Evolutionary conservation across 2,797 vertebrate genomes (phyloP).

Genomic region (Sebastes vulpes): DNA sequence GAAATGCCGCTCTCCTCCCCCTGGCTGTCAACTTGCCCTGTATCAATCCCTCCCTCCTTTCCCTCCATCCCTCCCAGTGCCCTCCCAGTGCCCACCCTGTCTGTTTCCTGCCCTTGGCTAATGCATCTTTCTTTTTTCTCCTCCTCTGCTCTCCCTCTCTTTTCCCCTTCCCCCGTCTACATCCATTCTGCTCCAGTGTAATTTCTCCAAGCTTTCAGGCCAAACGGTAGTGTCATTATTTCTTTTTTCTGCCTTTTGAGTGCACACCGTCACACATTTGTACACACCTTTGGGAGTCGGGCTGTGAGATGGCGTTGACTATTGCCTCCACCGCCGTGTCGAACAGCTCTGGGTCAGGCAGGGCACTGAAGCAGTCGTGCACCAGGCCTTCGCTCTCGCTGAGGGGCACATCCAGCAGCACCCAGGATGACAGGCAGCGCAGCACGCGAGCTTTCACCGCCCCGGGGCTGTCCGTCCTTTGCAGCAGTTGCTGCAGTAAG

Average conservation of each 20-base stretch:
- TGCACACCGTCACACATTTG: not conserved
- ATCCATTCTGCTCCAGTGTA: not conserved
- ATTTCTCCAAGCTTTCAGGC: conserved; percentile 9
- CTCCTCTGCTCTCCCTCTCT: not conserved
- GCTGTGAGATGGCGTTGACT: conserved; percentile 98
- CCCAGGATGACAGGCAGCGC: conserved; percentile 99
- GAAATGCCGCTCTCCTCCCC: conserved; percentile 77
- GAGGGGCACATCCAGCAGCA: conserved; percentile 95
- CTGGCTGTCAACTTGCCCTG: conserved; percentile 72
- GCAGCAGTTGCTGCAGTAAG: conserved; percentile 94
- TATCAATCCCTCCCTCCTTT: conserved; percentile 48
- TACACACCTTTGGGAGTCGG: conserved; percentile 95
- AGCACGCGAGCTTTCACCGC: conserved; percentile 96
- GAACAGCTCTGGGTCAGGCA: conserved; percentile 96
- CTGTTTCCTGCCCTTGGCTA: conserved; percentile 36
- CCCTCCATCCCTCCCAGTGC: conserved; percentile 26
- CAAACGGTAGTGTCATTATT: not conserved
- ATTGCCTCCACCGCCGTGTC: conserved; percentile 97
- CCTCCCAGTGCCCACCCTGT: conserved; percentile 55
- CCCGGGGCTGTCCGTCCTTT: conserved; percentile 93
- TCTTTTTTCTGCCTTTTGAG: not conserved
- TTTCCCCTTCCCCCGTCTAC: not conserved
- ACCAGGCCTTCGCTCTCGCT: conserved; percentile 95
- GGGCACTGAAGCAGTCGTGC: conserved; percentile 93
- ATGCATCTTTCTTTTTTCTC: not conserved